Base-by-base conservation (phyloP, 2,888 invertebrate genomes). In the Eupithecia vulgata region DNA sequence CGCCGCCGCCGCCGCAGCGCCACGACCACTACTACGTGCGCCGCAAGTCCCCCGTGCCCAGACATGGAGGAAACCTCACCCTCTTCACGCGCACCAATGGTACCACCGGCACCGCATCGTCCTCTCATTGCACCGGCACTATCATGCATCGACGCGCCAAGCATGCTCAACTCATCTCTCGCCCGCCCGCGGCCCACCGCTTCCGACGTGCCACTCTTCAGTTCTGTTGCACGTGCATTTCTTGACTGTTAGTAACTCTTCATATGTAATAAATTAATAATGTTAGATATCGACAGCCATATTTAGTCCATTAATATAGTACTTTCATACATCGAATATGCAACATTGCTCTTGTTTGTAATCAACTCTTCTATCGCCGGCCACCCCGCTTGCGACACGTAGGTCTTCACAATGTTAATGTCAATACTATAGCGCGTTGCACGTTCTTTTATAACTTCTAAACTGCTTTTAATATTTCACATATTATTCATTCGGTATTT, bases 11-110 rank as follows among this genome's bases (percentile, higher is more conserved):
- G 83, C 93, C 93, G 81, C 91, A 88, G 86, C 90, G 91, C 84
- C 91, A 91, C 85, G 92, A 93, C 89, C 90, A 91, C 87, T 91
- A 91, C 93, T 93, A 93, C 91, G 90, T 91, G 88, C 93, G 94
- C 86, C 93, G 94, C 90, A 92, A 92, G 89, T 93, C 94, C 77
- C 94, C 94, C 80, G 87, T 93, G 82, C 93, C 93, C 81, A 87
- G 90, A 79, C 93, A 92, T 84, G 85, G 88, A 79, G 87, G 88
- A 77, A 90, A 88, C 89, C 92, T 94, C 85, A 88, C 94, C 85
- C 90, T 94, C 87, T 93, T 92, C 90, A 88, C 93, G 85, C 91
- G 92, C 84, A 86, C 87, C 86, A 89, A 92, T 84, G 94, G 94
- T 93, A 93, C 89, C 81, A 80, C 82, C 79, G 80, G 80, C 79